Evolutionary conservation across 2,797 vertebrate species (phyloP).

Genomic region (Danionella dracula): DNA sequence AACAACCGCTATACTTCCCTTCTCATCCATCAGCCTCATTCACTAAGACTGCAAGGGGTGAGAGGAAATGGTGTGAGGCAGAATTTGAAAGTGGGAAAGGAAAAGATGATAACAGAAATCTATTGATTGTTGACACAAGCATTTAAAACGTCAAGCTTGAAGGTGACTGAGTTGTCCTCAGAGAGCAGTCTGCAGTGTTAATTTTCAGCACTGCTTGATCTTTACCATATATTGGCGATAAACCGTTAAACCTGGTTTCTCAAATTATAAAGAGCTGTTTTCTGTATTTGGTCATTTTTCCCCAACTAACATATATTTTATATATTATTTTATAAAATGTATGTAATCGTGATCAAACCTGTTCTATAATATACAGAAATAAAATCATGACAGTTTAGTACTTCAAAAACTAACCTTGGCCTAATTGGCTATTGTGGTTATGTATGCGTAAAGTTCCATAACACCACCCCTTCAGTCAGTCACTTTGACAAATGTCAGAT

Average conservation of each 20-base stretch:
- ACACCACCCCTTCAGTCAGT: too few species aligned
- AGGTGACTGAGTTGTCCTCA: constrained; percentile 20
- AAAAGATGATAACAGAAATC: constrained; percentile 22
- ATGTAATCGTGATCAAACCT: too few species aligned
- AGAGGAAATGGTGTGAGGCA: neutral
- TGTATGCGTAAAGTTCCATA: too few species aligned
- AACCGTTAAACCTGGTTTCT: neutral
- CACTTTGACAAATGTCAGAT: too few species aligned
- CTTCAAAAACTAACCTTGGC: too few species aligned
- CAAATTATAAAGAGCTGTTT: neutral
- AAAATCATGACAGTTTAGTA: too few species aligned
- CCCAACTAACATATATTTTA: too few species aligned
- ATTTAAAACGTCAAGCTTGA: constrained; percentile 16
- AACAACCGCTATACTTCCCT: neutral
- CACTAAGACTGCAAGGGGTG: constrained; percentile 43
- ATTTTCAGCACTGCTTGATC: neutral
- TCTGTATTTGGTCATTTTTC: too few species aligned
- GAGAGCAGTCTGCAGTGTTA: neutral
- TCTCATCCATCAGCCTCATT: constrained; percentile 61
- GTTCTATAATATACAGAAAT: too few species aligned
- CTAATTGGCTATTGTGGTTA: too few species aligned
- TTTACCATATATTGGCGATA: neutral
- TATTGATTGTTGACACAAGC: constrained; percentile 25
- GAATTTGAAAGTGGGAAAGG: constrained; percentile 1
- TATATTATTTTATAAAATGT: too few species aligned